Evolutionary conservation across 2,113 vertebrate species (phyloP).

Genomic region (Tyrannus savana): DNA sequence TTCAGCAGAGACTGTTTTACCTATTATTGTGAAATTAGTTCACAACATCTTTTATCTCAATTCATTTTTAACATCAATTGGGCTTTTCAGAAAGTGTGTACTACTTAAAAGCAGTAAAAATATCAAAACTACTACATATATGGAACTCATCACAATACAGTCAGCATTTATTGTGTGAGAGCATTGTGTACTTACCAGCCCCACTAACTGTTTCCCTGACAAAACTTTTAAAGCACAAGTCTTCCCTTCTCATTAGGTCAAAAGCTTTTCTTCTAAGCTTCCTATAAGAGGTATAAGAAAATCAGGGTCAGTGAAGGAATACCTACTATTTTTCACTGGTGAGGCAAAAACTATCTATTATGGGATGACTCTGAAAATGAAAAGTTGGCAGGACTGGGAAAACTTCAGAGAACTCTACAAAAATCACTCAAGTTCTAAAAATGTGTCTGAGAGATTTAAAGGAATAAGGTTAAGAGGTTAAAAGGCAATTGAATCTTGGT

Average conservation of each 20-base stretch:
- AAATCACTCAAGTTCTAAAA: slow-evolving; percentile 1
- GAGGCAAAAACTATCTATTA: neutral
- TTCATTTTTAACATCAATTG: slow-evolving; percentile 7
- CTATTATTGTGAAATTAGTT: neutral
- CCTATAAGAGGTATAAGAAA: slow-evolving; percentile 76
- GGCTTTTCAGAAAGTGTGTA: neutral
- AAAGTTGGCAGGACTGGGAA: neutral
- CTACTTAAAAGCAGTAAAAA: neutral
- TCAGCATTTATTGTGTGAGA: neutral
- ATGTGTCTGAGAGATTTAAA: neutral
- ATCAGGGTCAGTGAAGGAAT: neutral
- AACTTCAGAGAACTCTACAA: neutral
- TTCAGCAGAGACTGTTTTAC: neutral
- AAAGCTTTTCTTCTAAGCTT: slow-evolving; percentile 80
- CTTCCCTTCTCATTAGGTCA: slow-evolving; percentile 78
- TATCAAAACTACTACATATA: neutral
- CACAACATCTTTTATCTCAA: neutral
- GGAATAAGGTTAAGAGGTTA: neutral
- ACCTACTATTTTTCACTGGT: neutral
- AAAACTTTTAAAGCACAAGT: slow-evolving; percentile 71
- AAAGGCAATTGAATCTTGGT: neutral
- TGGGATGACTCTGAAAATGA: neutral
- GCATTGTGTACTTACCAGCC: slow-evolving; percentile 68
- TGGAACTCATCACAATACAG: neutral
- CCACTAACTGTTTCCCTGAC: slow-evolving; percentile 78